Conservation (phyloP, 2,888 invertebrate genomes). For the Tanytarsus gracilentus region DNA sequence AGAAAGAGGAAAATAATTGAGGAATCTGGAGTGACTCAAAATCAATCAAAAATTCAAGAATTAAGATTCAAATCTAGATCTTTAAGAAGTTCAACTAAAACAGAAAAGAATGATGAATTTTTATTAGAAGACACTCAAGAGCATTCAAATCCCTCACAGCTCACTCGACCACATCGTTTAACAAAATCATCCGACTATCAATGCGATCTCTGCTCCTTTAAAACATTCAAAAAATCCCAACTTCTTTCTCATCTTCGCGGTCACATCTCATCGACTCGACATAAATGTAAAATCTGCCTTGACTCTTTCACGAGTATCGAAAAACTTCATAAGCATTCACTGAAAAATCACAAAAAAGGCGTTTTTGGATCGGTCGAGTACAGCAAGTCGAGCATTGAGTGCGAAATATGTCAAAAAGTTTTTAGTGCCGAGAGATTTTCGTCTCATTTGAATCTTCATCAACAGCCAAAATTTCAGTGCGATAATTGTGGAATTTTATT, state of each 20-base stretch:
- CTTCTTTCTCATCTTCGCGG: slow-evolving; percentile 14
- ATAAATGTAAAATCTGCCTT: slow-evolving; percentile 3
- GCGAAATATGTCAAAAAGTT: not conserved
- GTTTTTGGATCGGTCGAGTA: slow-evolving; percentile 14
- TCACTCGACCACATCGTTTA: too few species aligned
- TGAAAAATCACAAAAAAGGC: slow-evolving; percentile 13
- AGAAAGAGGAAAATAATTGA: not conserved
- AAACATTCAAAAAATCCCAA: not conserved
- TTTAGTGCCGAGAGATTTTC: slow-evolving; percentile 10
- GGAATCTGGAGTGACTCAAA: too few species aligned
- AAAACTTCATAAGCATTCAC: slow-evolving; percentile 4
- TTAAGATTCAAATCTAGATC: too few species aligned
- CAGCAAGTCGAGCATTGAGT: not conserved
- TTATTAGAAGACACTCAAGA: not conserved
- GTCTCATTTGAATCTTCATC: slow-evolving; percentile 15
- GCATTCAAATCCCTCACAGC: not conserved
- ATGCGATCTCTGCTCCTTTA: slow-evolving; percentile 17
- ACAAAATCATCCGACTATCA: not conserved
- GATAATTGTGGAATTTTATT: slow-evolving; percentile 5
- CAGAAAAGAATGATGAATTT: not conserved
- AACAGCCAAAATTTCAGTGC: not conserved
- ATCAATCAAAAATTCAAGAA: too few species aligned
- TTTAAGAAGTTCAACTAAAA: too few species aligned
- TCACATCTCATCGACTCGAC: not conserved
- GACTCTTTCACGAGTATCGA: not conserved